Conservation (phyloP, 1,140 invertebrate genomes). For the Chrysopa pallens region DNA sequence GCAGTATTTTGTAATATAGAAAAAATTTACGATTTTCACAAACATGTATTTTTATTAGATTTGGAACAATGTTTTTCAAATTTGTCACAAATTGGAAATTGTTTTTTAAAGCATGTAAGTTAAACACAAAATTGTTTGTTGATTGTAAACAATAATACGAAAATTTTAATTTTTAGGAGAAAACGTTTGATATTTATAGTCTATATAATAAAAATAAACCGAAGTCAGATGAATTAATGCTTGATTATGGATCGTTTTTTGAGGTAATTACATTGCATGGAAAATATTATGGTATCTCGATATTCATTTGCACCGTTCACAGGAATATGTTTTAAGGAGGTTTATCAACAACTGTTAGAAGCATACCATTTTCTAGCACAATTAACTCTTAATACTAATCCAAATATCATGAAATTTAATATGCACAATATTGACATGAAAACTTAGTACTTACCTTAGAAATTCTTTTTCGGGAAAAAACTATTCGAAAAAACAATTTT, state of each 20-base stretch:
- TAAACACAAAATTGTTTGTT: background rate
- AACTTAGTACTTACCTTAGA: too few relatives aligned
- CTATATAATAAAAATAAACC: constrained; percentile 15
- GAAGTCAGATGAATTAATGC: constrained; percentile 9
- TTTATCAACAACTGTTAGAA: too few relatives aligned
- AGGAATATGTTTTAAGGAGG: too few relatives aligned
- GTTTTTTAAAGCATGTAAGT: constrained; percentile 12
- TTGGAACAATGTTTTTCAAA: constrained; percentile 8
- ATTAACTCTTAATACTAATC: too few relatives aligned
- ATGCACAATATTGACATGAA: too few relatives aligned
- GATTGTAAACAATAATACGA: background rate
- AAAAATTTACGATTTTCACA: background rate
- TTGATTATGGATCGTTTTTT: constrained; percentile 9
- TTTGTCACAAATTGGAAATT: constrained; percentile 7
- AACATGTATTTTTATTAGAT: constrained; percentile 4
- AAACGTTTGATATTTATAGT: constrained; percentile 14
- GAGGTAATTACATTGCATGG: constrained; percentile 12
- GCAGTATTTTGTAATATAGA: constrained; percentile 1
- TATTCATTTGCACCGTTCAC: too few relatives aligned
- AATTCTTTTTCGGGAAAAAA: too few relatives aligned
- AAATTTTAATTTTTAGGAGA: constrained; percentile 11
- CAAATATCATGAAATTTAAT: too few relatives aligned
- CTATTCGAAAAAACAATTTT: too few relatives aligned
- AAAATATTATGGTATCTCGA: too few relatives aligned
- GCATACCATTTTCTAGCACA: too few relatives aligned